phyloP scores from a whole-genome alignment of 2,888 invertebrate species.

The Thysanoteuthis rhombus region DNA sequence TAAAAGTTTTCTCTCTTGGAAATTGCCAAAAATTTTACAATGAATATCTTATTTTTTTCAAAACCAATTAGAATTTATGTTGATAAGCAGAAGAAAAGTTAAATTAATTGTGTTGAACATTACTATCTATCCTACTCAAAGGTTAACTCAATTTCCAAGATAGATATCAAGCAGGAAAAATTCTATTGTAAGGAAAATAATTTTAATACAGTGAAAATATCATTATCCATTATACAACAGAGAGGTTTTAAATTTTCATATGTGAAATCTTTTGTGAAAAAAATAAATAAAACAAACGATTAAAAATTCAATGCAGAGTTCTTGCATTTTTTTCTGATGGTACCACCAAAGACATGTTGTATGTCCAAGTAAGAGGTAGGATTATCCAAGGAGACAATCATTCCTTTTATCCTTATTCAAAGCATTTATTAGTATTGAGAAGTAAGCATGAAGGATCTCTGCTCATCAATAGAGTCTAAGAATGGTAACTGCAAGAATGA shows the following conservation, averaged over 20 bases:
- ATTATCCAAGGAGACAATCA: background rate
- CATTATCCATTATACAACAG: background rate
- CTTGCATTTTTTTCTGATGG: background rate
- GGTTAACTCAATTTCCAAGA: background rate
- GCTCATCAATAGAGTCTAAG: background rate
- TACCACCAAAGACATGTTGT: background rate
- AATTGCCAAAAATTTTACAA: too few species aligned
- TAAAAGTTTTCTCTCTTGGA: too few species aligned
- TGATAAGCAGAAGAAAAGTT: too few species aligned
- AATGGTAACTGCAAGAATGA: background rate
- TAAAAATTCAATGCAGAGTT: background rate
- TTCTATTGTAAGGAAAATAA: background rate
- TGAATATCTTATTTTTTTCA: too few species aligned
- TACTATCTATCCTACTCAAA: too few species aligned
- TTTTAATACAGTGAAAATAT: background rate
- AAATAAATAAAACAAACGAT: too few species aligned
- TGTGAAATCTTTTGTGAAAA: background rate
- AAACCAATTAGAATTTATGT: too few species aligned
- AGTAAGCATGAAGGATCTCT: background rate
- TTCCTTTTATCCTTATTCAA: background rate
- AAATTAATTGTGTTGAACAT: background rate
- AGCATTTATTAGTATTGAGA: background rate
- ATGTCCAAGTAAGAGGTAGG: background rate
- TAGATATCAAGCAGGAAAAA: background rate
- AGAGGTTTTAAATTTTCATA: background rate